Evolutionary conservation across 2,797 vertebrate genomes (phyloP).

Genomic region (Chelonia mydas): DNA sequence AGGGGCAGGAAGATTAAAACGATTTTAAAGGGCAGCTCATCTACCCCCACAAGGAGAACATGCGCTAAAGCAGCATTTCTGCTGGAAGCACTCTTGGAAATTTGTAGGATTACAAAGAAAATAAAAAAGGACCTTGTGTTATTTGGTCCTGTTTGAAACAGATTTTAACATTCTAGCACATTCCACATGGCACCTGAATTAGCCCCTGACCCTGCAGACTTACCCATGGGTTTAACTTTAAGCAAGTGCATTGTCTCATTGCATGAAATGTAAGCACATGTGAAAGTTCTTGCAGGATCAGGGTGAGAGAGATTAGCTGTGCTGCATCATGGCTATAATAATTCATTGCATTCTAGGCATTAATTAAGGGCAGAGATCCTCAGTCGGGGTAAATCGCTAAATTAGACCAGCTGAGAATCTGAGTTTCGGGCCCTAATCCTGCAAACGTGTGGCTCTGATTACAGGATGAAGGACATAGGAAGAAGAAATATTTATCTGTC

Average conservation of each 20-base stretch:
- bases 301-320: background rate
- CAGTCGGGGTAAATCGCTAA: background rate
- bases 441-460: background rate
- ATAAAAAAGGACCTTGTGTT: background rate
- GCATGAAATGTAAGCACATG: background rate
- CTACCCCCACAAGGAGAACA: background rate
- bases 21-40: background rate
- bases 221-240: background rate
- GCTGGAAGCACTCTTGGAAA: background rate
- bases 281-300: fast-evolving
- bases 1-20: background rate
- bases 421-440: background rate
- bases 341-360: background rate
- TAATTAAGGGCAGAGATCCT: background rate
- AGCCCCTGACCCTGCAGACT: background rate
- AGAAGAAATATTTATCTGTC: background rate
- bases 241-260: background rate
- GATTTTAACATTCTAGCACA: background rate
- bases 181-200: background rate
- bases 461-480: background rate
- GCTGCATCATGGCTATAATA: background rate
- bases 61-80: background rate
- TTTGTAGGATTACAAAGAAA: background rate
- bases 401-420: background rate
- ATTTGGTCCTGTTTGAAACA: background rate